Evolutionary conservation across 2,797 vertebrate genomes (phyloP).

Genomic region (Sardinella longiceps): DNA sequence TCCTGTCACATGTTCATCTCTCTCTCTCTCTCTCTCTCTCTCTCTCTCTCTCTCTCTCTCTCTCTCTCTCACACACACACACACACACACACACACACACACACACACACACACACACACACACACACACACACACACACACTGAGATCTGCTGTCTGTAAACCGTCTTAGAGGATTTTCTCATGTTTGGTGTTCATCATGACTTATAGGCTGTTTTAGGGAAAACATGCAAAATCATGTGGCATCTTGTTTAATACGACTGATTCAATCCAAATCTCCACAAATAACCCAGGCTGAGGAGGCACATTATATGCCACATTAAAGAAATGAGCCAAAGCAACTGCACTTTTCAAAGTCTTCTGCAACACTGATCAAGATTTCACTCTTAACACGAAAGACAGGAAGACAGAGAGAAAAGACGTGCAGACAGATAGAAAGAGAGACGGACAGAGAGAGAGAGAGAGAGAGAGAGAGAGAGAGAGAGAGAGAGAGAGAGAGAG

Average conservation of each 20-base stretch:
- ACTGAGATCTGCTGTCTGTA: not conserved
- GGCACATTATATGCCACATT: not conserved
- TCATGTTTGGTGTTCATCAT: not conserved
- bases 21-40: constrained; percentile 21
- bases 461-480: not conserved
- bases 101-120: no score
- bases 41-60: constrained; percentile 18
- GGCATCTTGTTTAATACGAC: not conserved
- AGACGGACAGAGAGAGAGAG: no score
- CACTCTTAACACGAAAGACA: no score
- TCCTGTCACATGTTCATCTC: constrained; percentile 45
- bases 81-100: no score
- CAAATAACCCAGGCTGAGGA: not conserved
- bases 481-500: not conserved
- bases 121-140: no score
- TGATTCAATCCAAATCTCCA: not conserved
- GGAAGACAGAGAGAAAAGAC: no score
- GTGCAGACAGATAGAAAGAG: no score
- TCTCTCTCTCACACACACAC: no score
- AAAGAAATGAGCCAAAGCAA: not conserved
- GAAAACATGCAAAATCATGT: constrained; percentile 31
- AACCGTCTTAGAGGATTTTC: not conserved
- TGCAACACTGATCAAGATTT: no score
- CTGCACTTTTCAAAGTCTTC: not conserved
- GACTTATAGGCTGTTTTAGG: constrained; percentile 10